Percentiles rank a stretch among this genome's conserved stretches.
phyloP scores from a whole-genome alignment of 2,888 invertebrate genomes.

The Heteromurus nitidus region DNA sequence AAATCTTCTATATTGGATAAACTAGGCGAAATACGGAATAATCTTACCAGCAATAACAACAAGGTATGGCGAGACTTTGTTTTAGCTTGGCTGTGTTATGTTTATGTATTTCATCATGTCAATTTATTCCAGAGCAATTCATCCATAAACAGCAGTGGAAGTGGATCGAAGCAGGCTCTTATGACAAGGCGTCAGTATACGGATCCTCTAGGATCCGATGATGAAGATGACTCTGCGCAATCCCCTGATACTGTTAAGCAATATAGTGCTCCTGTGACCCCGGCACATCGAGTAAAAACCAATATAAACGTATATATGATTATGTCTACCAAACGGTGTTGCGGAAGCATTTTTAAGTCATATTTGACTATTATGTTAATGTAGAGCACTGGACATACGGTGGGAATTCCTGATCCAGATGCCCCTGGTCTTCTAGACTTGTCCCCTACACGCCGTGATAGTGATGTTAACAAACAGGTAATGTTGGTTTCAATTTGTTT shows the following conservation, averaged over 20 bases:
- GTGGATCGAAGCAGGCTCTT: conserved; percentile 75
- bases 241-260: conserved; percentile 64
- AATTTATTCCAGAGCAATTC: conserved; percentile 39
- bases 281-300: conserved; percentile 65
- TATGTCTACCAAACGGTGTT: too few relatives aligned
- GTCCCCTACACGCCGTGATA: conserved; percentile 74
- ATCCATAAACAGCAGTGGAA: conserved; percentile 39
- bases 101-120: conserved; percentile 4
- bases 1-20: conserved; percentile 69
- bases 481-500: not conserved
- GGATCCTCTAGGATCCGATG: conserved; percentile 94
- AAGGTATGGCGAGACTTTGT: too few relatives aligned
- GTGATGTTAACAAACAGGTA: conserved; percentile 72
- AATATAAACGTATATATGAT: too few relatives aligned
- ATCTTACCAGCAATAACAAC: conserved; percentile 71
- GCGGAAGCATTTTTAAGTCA: not conserved
- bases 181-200: conserved; percentile 91
- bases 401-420: conserved; percentile 73
- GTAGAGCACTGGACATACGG: conserved; percentile 44
- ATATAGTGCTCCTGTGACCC: conserved; percentile 71
- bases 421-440: conserved; percentile 74
- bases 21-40: conserved; percentile 71
- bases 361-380: not conserved
- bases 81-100: not conserved
- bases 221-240: conserved; percentile 80